Base-by-base conservation (phyloP, 2,113 vertebrate genomes). In the Semnornis frantzii region DNA sequence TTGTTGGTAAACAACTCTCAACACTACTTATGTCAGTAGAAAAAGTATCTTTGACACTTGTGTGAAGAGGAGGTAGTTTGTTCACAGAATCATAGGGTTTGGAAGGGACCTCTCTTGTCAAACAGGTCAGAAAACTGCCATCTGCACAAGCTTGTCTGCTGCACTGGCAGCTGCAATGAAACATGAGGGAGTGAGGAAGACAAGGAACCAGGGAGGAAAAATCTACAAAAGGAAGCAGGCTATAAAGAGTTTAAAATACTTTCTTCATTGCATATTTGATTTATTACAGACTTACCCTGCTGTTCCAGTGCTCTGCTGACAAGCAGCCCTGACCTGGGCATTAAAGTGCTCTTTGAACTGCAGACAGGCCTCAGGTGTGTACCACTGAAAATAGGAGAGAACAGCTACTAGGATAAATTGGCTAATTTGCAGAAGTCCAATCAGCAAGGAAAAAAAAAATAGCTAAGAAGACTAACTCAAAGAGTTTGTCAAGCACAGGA, bases 261-360 rank as follows among this genome's bases (percentile, higher is more conserved):
- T 85, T 25, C n/a, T 54, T 80, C 25, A 23, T 33, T 60, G 58
- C 19, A 9, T 33, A 66, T 3, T 15, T 39, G 16, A 11, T 25
- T 64, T 86, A 33, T 34, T 28, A 44, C 7, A 78, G 59, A 94
- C 98, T 98, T 70, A 99, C 99, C 98, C 98, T 37, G 95, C 88
- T 24, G 97, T 96, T 42, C 96, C 97, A 3, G 85, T 62, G 12
- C 95, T 93, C 87, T 97, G 94, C 77, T 96, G 98, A 94, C 98
- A 98, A 64, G 96, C 97, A 5, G 60, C 74, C 59, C 92, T 98
- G 76, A 98, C 97, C 91, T 97, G 95, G 9, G 64, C 6, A 5
- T 98, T 97, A 97, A 99, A 99, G 83, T 98, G 97, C 12, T 97
- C 97, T 92, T 98, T 98, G 68, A 98, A 94, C 90, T 99, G 98